Percentiles rank a stretch among this genome's conserved stretches.
Conservation (phyloP, 2,888 invertebrate species). For the Ceriagrion tenellum region DNA sequence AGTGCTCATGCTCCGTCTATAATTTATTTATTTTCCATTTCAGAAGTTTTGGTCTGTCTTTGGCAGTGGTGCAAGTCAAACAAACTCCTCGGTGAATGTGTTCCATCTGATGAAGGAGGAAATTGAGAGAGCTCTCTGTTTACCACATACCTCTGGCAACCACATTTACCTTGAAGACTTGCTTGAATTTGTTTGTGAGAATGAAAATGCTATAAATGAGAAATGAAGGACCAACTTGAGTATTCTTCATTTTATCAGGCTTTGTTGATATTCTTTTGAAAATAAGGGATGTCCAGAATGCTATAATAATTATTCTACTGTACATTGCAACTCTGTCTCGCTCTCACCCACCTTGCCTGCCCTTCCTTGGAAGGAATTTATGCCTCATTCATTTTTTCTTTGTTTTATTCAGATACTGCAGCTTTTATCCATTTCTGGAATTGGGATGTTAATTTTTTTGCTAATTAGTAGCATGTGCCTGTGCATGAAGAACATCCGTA, state of each 20-base stretch:
- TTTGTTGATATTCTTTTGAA: neutral
- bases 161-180: neutral
- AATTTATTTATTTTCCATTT: neutral
- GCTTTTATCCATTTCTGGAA: too few relatives aligned
- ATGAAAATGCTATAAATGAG: neutral
- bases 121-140: neutral
- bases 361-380: too few relatives aligned
- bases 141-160: neutral
- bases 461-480: too few relatives aligned
- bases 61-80: neutral
- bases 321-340: neutral
- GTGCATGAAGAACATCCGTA: too few relatives aligned
- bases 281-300: neutral
- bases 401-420: too few relatives aligned
- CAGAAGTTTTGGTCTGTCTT: slow-evolving; percentile 41
- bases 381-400: too few relatives aligned
- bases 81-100: neutral
- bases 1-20: neutral
- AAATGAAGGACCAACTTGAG: neutral
- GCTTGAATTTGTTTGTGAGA: neutral
- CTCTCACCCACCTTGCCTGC: too few relatives aligned
- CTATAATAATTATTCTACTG: neutral
- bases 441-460: too few relatives aligned
- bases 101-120: slow-evolving; percentile 34
- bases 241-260: neutral